Conservation (phyloP, 2,113 vertebrate genomes). For the Cairina moschata region DNA sequence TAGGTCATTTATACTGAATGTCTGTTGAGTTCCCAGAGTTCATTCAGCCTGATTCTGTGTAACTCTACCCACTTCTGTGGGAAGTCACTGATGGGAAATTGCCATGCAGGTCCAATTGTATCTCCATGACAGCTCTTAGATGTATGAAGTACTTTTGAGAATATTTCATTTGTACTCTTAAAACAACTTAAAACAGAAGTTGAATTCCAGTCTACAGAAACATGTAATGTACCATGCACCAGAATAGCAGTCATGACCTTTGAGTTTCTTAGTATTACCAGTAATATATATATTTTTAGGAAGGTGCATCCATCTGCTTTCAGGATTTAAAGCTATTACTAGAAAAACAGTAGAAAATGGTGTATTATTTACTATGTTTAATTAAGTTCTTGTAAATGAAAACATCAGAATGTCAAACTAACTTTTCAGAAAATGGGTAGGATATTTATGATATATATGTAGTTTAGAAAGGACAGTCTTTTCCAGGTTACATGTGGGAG, state of each 20-base stretch:
- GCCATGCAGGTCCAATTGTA: background rate
- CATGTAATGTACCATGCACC: background rate
- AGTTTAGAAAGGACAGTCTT: background rate
- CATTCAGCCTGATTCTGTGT: accelerated
- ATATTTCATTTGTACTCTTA: background rate
- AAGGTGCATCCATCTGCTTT: background rate
- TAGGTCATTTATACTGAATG: background rate
- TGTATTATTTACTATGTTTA: background rate
- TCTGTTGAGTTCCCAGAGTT: background rate
- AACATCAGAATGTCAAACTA: background rate
- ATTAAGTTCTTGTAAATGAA: background rate
- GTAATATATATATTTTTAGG: background rate
- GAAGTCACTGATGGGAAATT: background rate
- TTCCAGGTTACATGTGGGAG: conserved; percentile 30
- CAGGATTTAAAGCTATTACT: background rate
- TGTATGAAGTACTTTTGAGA: background rate
- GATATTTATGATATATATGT: background rate
- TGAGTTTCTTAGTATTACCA: background rate
- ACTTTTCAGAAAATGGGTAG: background rate
- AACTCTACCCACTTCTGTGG: background rate
- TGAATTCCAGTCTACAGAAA: background rate
- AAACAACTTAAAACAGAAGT: background rate
- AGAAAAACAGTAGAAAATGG: background rate
- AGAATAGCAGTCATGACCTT: background rate
- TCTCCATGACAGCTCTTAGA: background rate